These are phyloP conservation scores for Ladona fulva DNA, from an alignment of 1,140 invertebrate species.

Conservation along the genomic window DNA sequence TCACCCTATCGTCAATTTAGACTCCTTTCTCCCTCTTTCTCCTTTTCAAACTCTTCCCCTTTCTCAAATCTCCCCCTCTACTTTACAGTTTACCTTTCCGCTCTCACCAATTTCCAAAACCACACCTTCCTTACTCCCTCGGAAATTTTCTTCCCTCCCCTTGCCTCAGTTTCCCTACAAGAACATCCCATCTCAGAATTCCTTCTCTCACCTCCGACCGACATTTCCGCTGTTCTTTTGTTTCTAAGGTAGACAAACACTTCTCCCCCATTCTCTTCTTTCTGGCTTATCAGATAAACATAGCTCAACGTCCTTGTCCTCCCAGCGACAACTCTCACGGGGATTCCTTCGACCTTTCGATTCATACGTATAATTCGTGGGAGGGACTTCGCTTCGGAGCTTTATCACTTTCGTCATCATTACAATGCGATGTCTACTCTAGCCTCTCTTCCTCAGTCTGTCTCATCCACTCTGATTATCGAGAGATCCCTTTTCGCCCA, in stretches of 20 bases:
- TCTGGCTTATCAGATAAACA: neutral
- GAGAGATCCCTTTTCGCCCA: too few species aligned
- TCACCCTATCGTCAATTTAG: neutral
- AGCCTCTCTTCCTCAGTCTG: too few species aligned
- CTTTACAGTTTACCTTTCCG: neutral
- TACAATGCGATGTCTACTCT: too few species aligned
- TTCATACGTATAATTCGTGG: too few species aligned
- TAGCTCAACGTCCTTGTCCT: too few species aligned
- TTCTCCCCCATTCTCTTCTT: neutral
- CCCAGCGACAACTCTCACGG: too few species aligned
- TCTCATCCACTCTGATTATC: too few species aligned
- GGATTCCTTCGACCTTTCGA: too few species aligned
- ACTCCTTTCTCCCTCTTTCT: neutral
- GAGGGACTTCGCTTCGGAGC: too few species aligned
- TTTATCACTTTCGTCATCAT: too few species aligned
- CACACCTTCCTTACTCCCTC: neutral
- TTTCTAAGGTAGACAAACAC: neutral
- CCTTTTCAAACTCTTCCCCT: neutral
- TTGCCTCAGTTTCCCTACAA: too few species aligned
- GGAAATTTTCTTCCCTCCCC: neutral
- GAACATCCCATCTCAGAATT: conserved; percentile 1
- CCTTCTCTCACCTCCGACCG: neutral
- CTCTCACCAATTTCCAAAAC: neutral
- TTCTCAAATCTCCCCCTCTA: neutral
- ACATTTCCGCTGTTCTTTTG: neutral